Evolutionary conservation across 37 sponge, comb jelly and placozoan genomes (phyloP), one percentile per base, ranked within the genome.

Genomic region (Lycopodina hypogea): DNA sequence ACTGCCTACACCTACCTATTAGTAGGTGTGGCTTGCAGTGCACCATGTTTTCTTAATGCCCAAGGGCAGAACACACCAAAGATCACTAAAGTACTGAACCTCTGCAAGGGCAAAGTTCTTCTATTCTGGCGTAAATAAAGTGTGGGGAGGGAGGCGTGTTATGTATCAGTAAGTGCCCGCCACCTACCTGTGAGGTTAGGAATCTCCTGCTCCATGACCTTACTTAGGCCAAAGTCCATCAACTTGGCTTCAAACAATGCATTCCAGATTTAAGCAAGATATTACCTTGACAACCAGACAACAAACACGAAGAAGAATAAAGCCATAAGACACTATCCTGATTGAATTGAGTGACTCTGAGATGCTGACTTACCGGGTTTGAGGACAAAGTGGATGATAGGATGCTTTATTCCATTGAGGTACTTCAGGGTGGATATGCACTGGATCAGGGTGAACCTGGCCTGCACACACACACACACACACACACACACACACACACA

Each of bases 161-260:
- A 36, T 2, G 36, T 21, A 81, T 93, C 97, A 97, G 83, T 97
- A 97, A 33, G 97, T 97, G 41, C 97, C 97, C 6, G 97, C 97
- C n/a, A 94, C 97, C 69, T 97, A n/a, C 97, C 69, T 97, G 97
- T 9, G 97, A 97, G 23, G 97, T 97, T 29, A 97, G 89, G 87
- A 18, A 78, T 57, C 37, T 90, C 90, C 15, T 86, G 76, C 45
- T 97, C 97, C 83, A 94, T 74, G 4, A 97, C 82, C 83, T 97
- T 97, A 74, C 97, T 97, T 58, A 97, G 71, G n/a, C 97, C 97
- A 89, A 97, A 97, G 80, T 97, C 97, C 3, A 94, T 97, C 52
- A 97, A 83, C 79, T 97, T 97, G 0, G 89, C 84, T 29, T 91
- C 94, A 87, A 94, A 55, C 87, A 85, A 26, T 79, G 53, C 11